Evolutionary conservation across 2,888 invertebrate genomes (phyloP), one percentile per base, ranked within the genome.

Genomic region (Caenorhabditis drosophilae): DNA sequence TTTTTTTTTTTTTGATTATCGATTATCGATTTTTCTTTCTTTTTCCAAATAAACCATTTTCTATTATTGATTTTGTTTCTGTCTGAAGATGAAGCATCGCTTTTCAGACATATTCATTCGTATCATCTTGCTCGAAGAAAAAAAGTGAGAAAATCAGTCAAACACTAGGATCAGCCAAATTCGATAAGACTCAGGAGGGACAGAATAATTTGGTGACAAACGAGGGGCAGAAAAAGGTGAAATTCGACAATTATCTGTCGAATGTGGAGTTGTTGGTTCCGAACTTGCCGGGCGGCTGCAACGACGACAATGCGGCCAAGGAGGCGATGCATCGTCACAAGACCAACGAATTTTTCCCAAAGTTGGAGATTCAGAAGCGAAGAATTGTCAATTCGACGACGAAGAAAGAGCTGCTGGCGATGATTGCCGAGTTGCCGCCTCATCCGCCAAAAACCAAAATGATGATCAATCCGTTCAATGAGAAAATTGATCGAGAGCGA

Each of bases 221-320:
- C 25, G 53, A 59, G 31, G 53, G 53, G 12, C 59, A 59, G 18
- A 51, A 58, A 4, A 57, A 57, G 31, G 20, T 51, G 23, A 52
- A 59, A n/a, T n/a, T n/a, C n/a, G n/a, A n/a, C n/a, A n/a, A n/a
- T n/a, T n/a, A n/a, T n/a, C n/a, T n/a, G n/a, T n/a, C n/a, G n/a
- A n/a, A n/a, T n/a, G n/a, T n/a, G 31, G 31, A 12, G 6, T 42
- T 42, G 11, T 42, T 23, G 46, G 51, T 56, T 11, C 63, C 63
- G 11, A 54, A 38, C 9, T 42, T 63, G n/a, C 49, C 49, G 0
- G 63, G 63, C 9, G 52, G 52, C 16, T 63, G 63, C 23, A 58
- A 41, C 42, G 63, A 63, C 38, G 63, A 63, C 27, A 63, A 63
- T 45, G 63, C 63, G 36, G 63, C 63, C 35, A 63, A 63, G 42